These are phyloP conservation scores for Erithacus rubecula DNA, from an alignment of 2,797 vertebrate species.

Conservation along the genomic window DNA sequence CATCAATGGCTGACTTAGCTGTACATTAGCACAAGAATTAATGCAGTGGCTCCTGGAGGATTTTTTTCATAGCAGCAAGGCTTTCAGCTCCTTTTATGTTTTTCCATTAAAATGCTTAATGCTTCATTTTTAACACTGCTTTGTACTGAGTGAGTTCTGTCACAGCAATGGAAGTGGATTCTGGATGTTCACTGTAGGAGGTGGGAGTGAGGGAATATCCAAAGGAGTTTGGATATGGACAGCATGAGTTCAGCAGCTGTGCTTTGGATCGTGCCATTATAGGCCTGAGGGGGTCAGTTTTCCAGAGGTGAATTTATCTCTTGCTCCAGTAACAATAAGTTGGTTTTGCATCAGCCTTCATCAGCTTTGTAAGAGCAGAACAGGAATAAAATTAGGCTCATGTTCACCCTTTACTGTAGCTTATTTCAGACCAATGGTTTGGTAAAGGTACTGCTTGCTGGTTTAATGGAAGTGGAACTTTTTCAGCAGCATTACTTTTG, in stretches of 20 bases:
- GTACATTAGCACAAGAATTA: conserved; percentile 12
- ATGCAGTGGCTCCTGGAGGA: not conserved
- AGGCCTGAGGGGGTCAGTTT: not conserved
- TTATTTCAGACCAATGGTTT: not conserved
- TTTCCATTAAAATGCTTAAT: not conserved
- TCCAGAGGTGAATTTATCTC: not conserved
- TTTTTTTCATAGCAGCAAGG: not conserved
- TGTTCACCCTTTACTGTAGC: not conserved
- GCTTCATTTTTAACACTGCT: not conserved
- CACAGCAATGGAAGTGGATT: fast-evolving
- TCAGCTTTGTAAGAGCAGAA: not conserved
- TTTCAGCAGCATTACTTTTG: not conserved
- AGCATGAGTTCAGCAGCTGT: not conserved
- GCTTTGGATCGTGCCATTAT: fast-evolving
- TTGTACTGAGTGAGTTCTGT: not conserved
- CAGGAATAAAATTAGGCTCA: not conserved
- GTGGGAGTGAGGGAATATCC: not conserved
- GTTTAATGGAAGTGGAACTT: not conserved
- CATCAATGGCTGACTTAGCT: not conserved
- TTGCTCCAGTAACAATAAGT: not conserved
- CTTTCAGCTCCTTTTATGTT: not conserved
- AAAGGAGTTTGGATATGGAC: not conserved
- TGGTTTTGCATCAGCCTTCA: not conserved
- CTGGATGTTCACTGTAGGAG: not conserved
- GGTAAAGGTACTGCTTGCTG: not conserved